Conservation (phyloP, 2,113 vertebrate species). For the Oostethus manadensis region DNA sequence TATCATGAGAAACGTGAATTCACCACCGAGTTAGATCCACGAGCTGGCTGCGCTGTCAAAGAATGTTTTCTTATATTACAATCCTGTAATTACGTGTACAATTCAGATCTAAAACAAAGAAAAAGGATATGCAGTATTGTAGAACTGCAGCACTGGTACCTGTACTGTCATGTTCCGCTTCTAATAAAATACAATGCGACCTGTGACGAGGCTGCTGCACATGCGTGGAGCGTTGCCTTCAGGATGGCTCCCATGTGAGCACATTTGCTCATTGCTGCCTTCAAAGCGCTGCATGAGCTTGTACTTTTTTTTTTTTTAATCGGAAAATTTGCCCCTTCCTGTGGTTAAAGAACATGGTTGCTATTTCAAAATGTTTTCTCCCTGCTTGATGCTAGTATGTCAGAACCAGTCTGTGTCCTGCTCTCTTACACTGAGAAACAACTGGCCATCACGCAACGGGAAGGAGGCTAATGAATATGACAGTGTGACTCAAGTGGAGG, state of each 20-base stretch:
- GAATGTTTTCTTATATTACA: too few relatives aligned
- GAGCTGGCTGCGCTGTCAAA: too few relatives aligned
- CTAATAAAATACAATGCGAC: slow-evolving; percentile 49
- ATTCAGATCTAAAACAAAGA: slow-evolving; percentile 28
- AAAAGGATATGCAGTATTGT: slow-evolving; percentile 3
- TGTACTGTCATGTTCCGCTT: slow-evolving; percentile 46
- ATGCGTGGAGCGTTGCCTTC: slow-evolving; percentile 41
- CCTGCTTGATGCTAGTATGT: slow-evolving; percentile 34
- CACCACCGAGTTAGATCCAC: too few relatives aligned
- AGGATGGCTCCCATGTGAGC: slow-evolving; percentile 52
- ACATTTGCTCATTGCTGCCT: slow-evolving; percentile 54
- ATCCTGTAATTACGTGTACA: slow-evolving; percentile 20
- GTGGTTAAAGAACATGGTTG: slow-evolving; percentile 21
- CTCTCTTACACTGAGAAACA: slow-evolving; percentile 41
- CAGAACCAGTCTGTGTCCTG: slow-evolving; percentile 40
- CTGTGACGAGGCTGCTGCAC: slow-evolving; percentile 40
- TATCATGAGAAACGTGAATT: too few relatives aligned
- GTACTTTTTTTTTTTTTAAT: slow-evolving; percentile 35
- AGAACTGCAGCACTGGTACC: slow-evolving; percentile 10
- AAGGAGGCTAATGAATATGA: slow-evolving; percentile 46
- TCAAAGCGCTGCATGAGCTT: slow-evolving; percentile 44
- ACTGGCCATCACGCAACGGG: slow-evolving; percentile 42
- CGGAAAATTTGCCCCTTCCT: slow-evolving; percentile 52
- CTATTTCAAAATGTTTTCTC: slow-evolving; percentile 40
- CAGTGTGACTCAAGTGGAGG: slow-evolving; percentile 19